Base-by-base conservation (phyloP, 2,888 invertebrate genomes). In the Caenorhabditis macrosperma region DNA sequence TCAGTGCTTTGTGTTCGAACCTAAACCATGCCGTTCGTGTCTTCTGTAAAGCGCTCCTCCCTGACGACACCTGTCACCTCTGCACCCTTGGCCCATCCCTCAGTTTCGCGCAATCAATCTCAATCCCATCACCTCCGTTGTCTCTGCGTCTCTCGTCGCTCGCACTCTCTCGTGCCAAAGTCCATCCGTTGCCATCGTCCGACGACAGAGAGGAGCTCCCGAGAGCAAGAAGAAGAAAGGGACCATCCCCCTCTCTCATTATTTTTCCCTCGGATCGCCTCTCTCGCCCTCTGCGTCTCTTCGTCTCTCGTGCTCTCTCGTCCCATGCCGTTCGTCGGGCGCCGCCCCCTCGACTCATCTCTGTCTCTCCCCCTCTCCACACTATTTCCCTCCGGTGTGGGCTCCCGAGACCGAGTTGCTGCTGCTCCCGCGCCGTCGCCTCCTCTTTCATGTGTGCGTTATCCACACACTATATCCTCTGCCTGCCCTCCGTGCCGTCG, bases 31-130 rank as follows among this genome's bases (percentile, higher is more conserved):
- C 4, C 10, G 44, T 44, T 44, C 44, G 9, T n/a, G n/a, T 38
- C 38, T 38, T 38, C 38, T 38, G 38, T 33, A 38, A n/a, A 38
- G 12, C 44, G 52, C 60, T 71, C 71, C 61, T 61, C 54, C 71
- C 30, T 33, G 30, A 33, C 35, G 61, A 24, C 71, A 72, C 63
- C 72, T 72, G 72, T 64, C 72, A 72, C 63, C 20, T 63, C 54
- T 57, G 46, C 57, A 63, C 63, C 46, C 63, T 46, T 44, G 30
- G 48, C 63, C 74, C 74, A 74, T 74, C 57, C 55, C 59, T 74
- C 74, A 74, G 50, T 64, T 74, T 74, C 74, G 74, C 74, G 74
- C 74, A 74, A 74, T 74, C 74, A 74, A 74, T 74, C 74, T 74
- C 74, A 64, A 57, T 74, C 38, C 63, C 59, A 63, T 72, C 72